Evolutionary conservation across 2,797 vertebrate species (phyloP).

Genomic region (Hipposideros larvatus): DNA sequence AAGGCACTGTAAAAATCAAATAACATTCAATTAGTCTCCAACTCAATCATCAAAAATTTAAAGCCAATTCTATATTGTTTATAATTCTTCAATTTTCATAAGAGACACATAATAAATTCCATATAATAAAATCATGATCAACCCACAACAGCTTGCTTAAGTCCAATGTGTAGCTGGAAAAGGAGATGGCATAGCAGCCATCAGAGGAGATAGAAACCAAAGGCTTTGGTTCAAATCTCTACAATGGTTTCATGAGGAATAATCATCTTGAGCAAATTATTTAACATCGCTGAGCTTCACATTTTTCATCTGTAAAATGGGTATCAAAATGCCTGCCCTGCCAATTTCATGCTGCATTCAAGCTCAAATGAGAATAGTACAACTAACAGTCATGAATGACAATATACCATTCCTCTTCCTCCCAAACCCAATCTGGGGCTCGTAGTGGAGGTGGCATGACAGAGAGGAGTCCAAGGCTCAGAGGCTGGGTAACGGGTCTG

Average conservation of each 20-base stretch:
- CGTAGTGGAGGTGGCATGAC: background rate
- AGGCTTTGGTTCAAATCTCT: background rate
- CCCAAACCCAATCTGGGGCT: background rate
- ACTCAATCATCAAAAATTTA: background rate
- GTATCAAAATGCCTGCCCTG: background rate
- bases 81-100: conserved; percentile 9
- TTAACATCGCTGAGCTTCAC: background rate
- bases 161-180: background rate
- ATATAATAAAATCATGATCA: background rate
- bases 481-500: background rate
- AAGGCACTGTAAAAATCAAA: background rate
- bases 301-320: background rate
- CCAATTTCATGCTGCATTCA: background rate
- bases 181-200: background rate
- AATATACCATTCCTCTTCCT: background rate
- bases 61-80: background rate
- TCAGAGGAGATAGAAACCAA: background rate
- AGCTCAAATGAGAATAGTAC: background rate
- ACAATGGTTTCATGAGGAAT: background rate
- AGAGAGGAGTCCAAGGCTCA: background rate
- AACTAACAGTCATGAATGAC: background rate
- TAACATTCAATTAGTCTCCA: background rate
- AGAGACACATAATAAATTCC: background rate
- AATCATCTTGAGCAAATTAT: background rate
- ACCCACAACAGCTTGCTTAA: background rate